Conservation (phyloP, 2,888 invertebrate genomes). For the Thysanoteuthis rhombus region DNA sequence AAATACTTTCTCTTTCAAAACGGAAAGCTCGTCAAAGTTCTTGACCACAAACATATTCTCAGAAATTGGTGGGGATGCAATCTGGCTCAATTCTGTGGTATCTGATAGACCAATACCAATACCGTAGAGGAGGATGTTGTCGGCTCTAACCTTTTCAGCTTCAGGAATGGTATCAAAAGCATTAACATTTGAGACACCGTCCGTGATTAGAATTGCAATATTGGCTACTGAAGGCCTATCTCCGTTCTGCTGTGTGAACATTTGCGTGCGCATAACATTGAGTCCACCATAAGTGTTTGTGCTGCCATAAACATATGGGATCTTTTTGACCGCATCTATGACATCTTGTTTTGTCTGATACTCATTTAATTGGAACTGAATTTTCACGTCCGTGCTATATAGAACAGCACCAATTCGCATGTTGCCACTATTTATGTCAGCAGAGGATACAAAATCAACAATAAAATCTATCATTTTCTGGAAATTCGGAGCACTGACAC, state of each 20-base stretch:
- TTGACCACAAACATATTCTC: conserved; percentile 48
- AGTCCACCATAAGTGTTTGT: conserved; percentile 63
- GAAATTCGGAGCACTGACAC: conserved; percentile 53
- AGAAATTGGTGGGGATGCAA: conserved; percentile 47
- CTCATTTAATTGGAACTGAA: conserved; percentile 44
- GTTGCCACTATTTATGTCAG: conserved; percentile 46
- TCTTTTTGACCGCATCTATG: conserved; percentile 47
- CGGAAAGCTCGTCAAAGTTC: conserved; percentile 37
- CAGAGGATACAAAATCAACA: conserved; percentile 45
- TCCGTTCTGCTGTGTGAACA: conserved; percentile 52
- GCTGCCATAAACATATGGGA: conserved; percentile 55
- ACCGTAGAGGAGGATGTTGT: conserved; percentile 41
- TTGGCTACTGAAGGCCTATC: conserved; percentile 50
- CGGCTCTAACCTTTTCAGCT: conserved; percentile 44
- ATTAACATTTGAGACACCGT: conserved; percentile 57
- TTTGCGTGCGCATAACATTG: conserved; percentile 48
- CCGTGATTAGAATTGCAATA: not conserved
- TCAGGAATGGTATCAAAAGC: conserved; percentile 55
- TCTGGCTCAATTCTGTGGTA: conserved; percentile 51
- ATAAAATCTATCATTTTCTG: conserved; percentile 47
- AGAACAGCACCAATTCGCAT: conserved; percentile 48
- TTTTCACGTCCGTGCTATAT: conserved; percentile 44
- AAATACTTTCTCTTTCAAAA: conserved; percentile 45
- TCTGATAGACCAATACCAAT: conserved; percentile 50
- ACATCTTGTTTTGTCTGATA: conserved; percentile 42